A percentile compares a stretch with the other conserved stretches of the same genome.
phyloP scores from a whole-genome alignment of 2,797 vertebrate genomes.

The Enteromius trimaculatus region DNA sequence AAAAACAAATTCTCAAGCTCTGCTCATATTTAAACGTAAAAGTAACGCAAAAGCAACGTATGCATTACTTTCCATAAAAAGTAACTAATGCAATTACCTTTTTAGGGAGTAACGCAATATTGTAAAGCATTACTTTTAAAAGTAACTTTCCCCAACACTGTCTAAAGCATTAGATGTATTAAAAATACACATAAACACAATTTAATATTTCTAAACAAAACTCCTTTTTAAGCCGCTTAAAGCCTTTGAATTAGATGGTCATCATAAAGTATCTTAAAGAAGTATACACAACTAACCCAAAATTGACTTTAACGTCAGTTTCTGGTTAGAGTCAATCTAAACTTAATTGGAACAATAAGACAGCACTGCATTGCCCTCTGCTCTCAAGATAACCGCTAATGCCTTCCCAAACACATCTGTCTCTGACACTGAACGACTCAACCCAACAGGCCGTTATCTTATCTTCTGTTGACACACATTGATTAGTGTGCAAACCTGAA shows the following conservation, averaged over 20 bases:
- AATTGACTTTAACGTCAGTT: not conserved
- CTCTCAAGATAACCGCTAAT: not conserved
- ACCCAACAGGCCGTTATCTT: constrained; percentile 64
- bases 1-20: too few species aligned
- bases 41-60: too few species aligned
- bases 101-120: too few species aligned
- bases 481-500: constrained; percentile 65
- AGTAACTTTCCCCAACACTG: too few species aligned
- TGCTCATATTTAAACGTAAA: too few species aligned
- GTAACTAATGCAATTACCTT: too few species aligned
- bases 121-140: too few species aligned
- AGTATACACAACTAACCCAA: not conserved
- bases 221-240: not conserved
- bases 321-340: not conserved
- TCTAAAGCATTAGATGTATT: too few species aligned
- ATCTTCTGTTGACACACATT: constrained; percentile 71
- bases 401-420: constrained; percentile 12
- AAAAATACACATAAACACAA: too few species aligned
- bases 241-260: not conserved
- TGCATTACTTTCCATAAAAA: too few species aligned
- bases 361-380: not conserved
- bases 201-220: too few species aligned
- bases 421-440: not conserved
- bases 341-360: not conserved
- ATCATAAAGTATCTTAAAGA: not conserved